Conservation (phyloP, 2,888 invertebrate species). For the Gryllus longicercus region DNA sequence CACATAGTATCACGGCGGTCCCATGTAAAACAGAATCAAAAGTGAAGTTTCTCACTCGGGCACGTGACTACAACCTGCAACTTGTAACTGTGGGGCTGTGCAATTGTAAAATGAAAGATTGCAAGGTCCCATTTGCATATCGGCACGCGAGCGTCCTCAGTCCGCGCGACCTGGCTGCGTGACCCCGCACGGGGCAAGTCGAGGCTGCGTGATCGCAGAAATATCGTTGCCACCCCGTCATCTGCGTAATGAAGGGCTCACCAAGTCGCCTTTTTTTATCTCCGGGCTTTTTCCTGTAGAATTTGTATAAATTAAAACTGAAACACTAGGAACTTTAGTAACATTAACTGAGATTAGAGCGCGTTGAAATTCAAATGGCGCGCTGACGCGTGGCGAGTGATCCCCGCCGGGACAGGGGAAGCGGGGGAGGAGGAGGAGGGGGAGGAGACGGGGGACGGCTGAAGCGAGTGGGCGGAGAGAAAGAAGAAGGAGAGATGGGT, state of each 20-base stretch:
- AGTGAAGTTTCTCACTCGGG: no score
- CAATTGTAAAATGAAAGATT: no score
- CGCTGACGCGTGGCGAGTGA: background rate
- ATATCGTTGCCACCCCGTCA: background rate
- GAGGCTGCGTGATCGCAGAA: background rate
- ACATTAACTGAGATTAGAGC: background rate
- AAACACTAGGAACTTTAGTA: background rate
- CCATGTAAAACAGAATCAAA: no score
- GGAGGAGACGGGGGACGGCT: background rate
- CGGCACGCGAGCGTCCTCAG: no score
- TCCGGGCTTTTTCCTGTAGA: background rate
- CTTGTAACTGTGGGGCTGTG: no score
- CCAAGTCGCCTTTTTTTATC: background rate
- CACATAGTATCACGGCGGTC: no score
- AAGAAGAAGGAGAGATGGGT: background rate
- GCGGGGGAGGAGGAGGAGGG: background rate
- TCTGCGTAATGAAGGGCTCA: slow-evolving; percentile 7
- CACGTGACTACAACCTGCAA: no score
- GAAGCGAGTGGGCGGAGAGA: background rate
- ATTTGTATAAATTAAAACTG: background rate
- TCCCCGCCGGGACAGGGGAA: background rate
- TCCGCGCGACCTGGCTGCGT: no score
- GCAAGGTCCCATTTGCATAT: no score
- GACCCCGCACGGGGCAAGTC: no score
- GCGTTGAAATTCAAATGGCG: background rate